Percentiles rank a stretch among this genome's conserved stretches.
Evolutionary conservation across 2,888 invertebrate species (phyloP).

Genomic region (Synanthedon andrenaeformis): DNA sequence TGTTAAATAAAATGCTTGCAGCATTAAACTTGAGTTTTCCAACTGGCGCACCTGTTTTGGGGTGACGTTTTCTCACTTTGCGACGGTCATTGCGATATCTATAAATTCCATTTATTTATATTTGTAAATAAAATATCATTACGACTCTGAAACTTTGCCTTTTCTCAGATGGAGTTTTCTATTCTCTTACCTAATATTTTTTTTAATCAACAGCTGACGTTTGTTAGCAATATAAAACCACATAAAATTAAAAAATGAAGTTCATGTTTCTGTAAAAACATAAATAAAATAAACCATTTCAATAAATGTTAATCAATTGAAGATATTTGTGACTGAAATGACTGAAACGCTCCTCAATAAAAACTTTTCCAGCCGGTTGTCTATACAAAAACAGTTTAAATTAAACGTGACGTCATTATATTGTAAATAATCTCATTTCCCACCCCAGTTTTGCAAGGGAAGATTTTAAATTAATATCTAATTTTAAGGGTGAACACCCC

Average conservation of each 20-base stretch:
- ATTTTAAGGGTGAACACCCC: slow-evolving; percentile 49
- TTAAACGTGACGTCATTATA: background rate
- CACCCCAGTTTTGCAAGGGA: slow-evolving; percentile 8
- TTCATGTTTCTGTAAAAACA: no score
- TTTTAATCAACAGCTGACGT: no score
- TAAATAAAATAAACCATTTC: no score
- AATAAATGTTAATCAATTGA: no score
- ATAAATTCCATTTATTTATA: background rate
- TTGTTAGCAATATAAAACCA: no score
- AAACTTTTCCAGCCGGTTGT: background rate
- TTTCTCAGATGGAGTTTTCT: no score
- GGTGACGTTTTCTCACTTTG: slow-evolving; percentile 13
- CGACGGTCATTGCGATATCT: slow-evolving; percentile 1
- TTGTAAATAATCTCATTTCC: background rate
- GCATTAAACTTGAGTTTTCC: slow-evolving; percentile 58
- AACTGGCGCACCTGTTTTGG: slow-evolving; percentile 42
- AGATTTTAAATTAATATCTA: slow-evolving; percentile 57
- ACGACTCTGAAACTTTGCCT: no score
- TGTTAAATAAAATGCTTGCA: slow-evolving; percentile 50
- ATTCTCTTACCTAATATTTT: no score
- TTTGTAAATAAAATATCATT: no score
- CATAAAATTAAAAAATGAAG: no score
- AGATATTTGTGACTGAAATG: no score
- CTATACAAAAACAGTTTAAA: background rate
- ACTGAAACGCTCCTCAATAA: no score